Base-by-base conservation (phyloP, 1,140 invertebrate species). In the Aphelenchoides avenae region DNA sequence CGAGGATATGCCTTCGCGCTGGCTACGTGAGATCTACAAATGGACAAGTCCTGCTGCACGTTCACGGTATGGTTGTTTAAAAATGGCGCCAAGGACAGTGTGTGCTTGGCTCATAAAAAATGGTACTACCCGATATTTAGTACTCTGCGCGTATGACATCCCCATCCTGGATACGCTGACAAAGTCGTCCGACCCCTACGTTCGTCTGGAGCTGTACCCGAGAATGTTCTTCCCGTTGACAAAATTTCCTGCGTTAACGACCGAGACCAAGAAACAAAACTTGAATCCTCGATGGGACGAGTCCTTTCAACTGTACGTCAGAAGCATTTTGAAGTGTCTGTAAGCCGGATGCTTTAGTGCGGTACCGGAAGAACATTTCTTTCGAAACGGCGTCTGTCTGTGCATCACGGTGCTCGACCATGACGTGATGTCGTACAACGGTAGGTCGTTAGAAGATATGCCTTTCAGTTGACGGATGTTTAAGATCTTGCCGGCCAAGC, bases 401-500 rank as follows among this genome's bases (percentile, higher is more conserved):
- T 56, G 51, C 42, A 9, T 64, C 5, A 67, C 64, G 9, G 52
- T 64, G 13, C 30, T 64, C 5, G 61, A 64, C 27, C 61, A 64
- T n/a, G 61, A 64, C 22, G 39, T 64, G 1, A 48, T 62, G 30
- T 66, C 60, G n/a, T 62, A 64, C 34, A 50, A 64, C 33, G 61
- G n/a, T n/a, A n/a, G n/a, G n/a, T n/a, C n/a, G n/a, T n/a, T n/a
- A n/a, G n/a, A n/a, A n/a, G n/a, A n/a, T n/a, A n/a, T n/a, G n/a
- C n/a, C n/a, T n/a, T n/a, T n/a, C n/a, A n/a, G n/a, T n/a, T n/a
- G n/a, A n/a, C n/a, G n/a, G n/a, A n/a, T n/a, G n/a, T n/a, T n/a
- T n/a, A n/a, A n/a, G n/a, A 64, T 18, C 44, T 64, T 27, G 61
- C 63, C 6, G 61, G 61, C 30, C 61, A 64, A 34, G 61, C 61